Base-by-base conservation (phyloP, 2,888 invertebrate genomes). In the Biston betularia region DNA sequence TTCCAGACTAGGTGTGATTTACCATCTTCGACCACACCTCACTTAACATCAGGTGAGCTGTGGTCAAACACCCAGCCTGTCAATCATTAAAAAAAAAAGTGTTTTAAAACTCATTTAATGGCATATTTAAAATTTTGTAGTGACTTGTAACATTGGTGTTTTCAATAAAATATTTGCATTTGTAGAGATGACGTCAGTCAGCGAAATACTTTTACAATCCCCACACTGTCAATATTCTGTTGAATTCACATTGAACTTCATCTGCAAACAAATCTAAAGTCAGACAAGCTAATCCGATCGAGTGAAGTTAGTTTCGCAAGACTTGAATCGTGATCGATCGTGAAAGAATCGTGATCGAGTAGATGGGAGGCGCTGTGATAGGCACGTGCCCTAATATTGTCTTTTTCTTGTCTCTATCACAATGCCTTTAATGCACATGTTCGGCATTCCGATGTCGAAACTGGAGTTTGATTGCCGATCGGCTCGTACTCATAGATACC, bases 371-470 rank as follows among this genome's bases (percentile, higher is more conserved):
- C 59, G 68, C 60, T 52, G 71, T 55, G 68, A 57, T 52, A 61
- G 63, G 70, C 73, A 68, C 73, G 73, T 70, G 73, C 66, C 63
- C 68, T 57, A 67, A 70, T 70, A 71, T 66, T 71, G 56, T 62
- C 45, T 56, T 56, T 34, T 44, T 4, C 14, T 48, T 48, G 57
- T 49, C 67, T 70, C 68, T 68, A 68, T 66, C 56, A 70, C 71
- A 73, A 70, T 71, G 45, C 54, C 45, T 49, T 50, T 49, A 35
- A 60, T 60, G 69, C 71, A 76, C 70, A 68, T 72, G 73, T 68
- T 65, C 12, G 45, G 66, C 73, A 77, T 75, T 72, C 74, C 69
- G 70, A 71, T 75, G 75, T 77, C 72, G 73, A 68, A 71, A 71
- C 63, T 45, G 62, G 64, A 70, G 69, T 64, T 64, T 50, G 55